A percentile compares a stretch with the other conserved stretches of the same genome.
Conservation (phyloP, 1,140 invertebrate genomes). For the Drosophila prosaltans region DNA sequence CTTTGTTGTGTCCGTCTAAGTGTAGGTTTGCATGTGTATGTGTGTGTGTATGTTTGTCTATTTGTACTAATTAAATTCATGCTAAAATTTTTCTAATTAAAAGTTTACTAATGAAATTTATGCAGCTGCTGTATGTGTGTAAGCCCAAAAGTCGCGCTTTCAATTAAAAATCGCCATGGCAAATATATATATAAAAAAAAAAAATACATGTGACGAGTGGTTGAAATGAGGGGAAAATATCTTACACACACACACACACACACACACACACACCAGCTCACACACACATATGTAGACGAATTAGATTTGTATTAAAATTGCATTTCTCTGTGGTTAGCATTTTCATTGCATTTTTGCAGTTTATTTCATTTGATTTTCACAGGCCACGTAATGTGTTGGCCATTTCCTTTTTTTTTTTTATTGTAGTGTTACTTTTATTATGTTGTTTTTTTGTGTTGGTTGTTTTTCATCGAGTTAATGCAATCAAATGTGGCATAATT, state of each 20-base stretch:
- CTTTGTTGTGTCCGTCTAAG: conserved; percentile 18
- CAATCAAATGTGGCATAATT: conserved; percentile 65
- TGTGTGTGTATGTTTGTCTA: conserved; percentile 34
- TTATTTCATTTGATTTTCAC: conserved; percentile 33
- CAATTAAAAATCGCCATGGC: conserved; percentile 66
- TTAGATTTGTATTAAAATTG: conserved; percentile 70
- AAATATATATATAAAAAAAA: conserved; percentile 28
- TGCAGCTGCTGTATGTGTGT: conserved; percentile 55
- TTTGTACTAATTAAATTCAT: conserved; percentile 71
- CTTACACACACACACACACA: conserved; percentile 24
- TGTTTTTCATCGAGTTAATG: conserved; percentile 33
- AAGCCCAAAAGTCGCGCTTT: conserved; percentile 71
- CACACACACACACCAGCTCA: conserved; percentile 39
- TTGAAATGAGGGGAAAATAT: not conserved
- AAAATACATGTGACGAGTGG: conserved; percentile 5
- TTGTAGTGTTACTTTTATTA: not conserved
- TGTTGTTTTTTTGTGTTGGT: conserved; percentile 3
- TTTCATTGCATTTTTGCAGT: conserved; percentile 44
- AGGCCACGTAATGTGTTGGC: not conserved
- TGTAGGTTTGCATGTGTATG: conserved; percentile 6
- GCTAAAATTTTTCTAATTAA: conserved; percentile 71
- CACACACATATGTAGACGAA: conserved; percentile 40
- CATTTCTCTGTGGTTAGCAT: conserved; percentile 67
- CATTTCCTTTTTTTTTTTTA: conserved; percentile 10
- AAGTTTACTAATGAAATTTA: conserved; percentile 75